These are phyloP conservation scores for Diachasma alloeum DNA, from an alignment of 1,140 invertebrate genomes.

Conservation along the genomic window DNA sequence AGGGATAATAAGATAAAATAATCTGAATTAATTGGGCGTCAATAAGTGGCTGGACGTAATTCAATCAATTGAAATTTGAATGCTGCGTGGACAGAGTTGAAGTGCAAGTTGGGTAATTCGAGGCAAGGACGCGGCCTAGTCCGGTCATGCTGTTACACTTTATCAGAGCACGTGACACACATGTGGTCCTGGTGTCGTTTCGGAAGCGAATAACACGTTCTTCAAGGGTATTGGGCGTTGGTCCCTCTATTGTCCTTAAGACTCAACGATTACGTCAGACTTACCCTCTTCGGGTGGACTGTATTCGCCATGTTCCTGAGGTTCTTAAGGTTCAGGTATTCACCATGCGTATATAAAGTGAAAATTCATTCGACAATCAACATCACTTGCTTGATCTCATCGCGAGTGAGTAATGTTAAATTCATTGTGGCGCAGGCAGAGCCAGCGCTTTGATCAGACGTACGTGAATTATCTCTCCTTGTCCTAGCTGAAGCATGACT, in stretches of 20 bases:
- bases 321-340: neutral
- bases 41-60: neutral
- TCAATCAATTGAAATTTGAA: neutral
- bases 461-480: slow-evolving; percentile 5
- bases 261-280: neutral
- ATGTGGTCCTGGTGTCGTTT: neutral
- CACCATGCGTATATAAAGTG: neutral
- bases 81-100: neutral
- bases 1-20: neutral
- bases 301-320: neutral
- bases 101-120: neutral
- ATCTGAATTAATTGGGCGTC: neutral
- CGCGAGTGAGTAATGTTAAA: neutral
- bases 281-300: neutral
- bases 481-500: slow-evolving; percentile 21
- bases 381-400: neutral
- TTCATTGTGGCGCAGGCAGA: neutral
- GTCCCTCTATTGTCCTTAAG: neutral
- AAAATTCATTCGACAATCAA: neutral
- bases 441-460: neutral
- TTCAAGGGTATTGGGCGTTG: neutral
- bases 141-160: neutral
- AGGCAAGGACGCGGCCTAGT: neutral
- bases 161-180: neutral
- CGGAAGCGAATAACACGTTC: neutral